Evolutionary conservation across 1,140 invertebrate species (phyloP).

Genomic region (Octopus sinensis): DNA sequence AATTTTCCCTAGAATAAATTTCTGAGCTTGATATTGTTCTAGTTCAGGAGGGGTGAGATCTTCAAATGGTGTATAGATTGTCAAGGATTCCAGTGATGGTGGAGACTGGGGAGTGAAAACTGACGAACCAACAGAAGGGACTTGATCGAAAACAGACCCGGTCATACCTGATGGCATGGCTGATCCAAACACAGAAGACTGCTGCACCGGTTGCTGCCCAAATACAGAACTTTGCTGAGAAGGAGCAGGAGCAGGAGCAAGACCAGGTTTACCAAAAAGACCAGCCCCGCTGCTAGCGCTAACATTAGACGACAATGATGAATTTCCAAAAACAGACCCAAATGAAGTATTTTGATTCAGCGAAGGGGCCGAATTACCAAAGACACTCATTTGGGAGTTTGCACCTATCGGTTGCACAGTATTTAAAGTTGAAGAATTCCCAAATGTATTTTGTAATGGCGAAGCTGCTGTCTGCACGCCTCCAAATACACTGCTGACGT

Average conservation of each 20-base stretch:
- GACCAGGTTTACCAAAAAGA: slow-evolving; percentile 12
- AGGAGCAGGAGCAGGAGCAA: not conserved
- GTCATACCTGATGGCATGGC: not conserved
- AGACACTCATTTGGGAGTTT: not conserved
- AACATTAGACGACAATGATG: slow-evolving; percentile 1
- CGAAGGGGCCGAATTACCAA: not conserved
- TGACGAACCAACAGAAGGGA: not conserved
- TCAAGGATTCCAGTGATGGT: not conserved
- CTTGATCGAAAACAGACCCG: not conserved
- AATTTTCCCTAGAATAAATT: slow-evolving; percentile 38
- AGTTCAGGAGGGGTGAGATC: slow-evolving; percentile 33
- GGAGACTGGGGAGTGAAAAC: not conserved
- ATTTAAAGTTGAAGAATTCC: not conserved
- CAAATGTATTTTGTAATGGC: not conserved
- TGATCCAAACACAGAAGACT: not conserved
- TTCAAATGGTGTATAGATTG: slow-evolving; percentile 34
- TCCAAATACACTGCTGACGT: too few species aligned
- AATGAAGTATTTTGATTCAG: not conserved
- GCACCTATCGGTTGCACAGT: not conserved
- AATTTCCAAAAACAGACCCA: slow-evolving; percentile 11
- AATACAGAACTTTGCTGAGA: not conserved
- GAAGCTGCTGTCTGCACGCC: not conserved
- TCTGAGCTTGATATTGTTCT: slow-evolving; percentile 36
- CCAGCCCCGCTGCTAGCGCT: not conserved
- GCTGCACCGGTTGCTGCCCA: not conserved